phyloP scores from a whole-genome alignment of 2,888 invertebrate species.

The Sinelater perroti region DNA sequence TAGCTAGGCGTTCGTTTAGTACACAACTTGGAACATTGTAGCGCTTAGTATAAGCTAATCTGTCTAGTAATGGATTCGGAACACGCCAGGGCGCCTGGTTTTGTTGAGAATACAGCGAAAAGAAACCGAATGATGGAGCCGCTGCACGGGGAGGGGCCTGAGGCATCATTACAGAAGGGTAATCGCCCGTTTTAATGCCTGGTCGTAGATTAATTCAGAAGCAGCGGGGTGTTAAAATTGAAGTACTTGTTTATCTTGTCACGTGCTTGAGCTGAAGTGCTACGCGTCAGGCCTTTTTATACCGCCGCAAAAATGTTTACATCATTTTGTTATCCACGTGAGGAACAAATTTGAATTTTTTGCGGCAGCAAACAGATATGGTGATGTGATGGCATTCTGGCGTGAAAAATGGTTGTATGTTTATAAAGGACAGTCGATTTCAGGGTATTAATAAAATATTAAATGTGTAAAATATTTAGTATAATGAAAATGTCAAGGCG shows the following conservation, averaged over 20 bases:
- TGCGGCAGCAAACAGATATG: no score
- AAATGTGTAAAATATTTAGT: no score
- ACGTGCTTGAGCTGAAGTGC: conserved; percentile 28
- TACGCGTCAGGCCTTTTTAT: conserved; percentile 19
- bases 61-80: conserved; percentile 8
- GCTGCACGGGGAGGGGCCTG: conserved; percentile 13
- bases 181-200: conserved; percentile 34
- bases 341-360: no score
- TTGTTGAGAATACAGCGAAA: conserved; percentile 10
- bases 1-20: conserved; percentile 28
- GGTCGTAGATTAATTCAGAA: conserved; percentile 32
- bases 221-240: conserved; percentile 32
- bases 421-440: no score
- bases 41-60: conserved; percentile 32
- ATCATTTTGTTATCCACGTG: no score
- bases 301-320: conserved; percentile 22
- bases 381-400: no score
- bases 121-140: conserved; percentile 13
- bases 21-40: conserved; percentile 28
- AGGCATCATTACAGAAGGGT: conserved; percentile 31
- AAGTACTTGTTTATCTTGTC: conserved; percentile 34
- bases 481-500: no score
- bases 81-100: conserved; percentile 18
- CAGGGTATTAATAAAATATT: no score
- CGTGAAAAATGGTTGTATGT: no score